A percentile compares a stretch with the other conserved stretches of the same genome.
These are phyloP conservation scores for Lepeophtheirus salmonis DNA, from an alignment of 1,140 invertebrate species.

Conservation along the genomic window DNA sequence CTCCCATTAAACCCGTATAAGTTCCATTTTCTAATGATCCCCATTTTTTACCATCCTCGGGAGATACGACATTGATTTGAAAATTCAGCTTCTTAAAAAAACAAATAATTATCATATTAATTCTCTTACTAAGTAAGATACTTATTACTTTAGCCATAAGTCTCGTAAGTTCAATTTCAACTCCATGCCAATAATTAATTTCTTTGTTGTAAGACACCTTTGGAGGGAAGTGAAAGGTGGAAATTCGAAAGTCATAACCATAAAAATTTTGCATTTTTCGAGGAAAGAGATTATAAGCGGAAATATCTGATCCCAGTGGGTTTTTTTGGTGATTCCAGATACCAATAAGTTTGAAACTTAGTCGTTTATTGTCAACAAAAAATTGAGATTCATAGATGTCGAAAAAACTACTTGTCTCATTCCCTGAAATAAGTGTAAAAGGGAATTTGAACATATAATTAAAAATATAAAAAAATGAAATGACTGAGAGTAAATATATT, in stretches of 20 bases:
- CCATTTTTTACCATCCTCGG: slow-evolving; percentile 22
- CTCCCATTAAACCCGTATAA: slow-evolving; percentile 25
- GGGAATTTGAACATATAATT: background rate
- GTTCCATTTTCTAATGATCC: slow-evolving; percentile 22
- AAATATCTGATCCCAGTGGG: background rate
- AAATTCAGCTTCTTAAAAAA: slow-evolving; percentile 21
- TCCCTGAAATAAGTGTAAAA: background rate
- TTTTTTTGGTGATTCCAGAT: background rate
- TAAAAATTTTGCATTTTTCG: slow-evolving; percentile 20
- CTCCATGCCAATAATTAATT: background rate
- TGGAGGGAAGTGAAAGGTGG: slow-evolving; percentile 25
- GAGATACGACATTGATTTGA: slow-evolving; percentile 21
- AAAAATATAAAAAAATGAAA: background rate
- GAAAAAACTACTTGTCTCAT: background rate
- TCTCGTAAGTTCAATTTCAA: slow-evolving; percentile 21
- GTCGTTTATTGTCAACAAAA: background rate
- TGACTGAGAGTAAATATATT: background rate
- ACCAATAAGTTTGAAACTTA: background rate
- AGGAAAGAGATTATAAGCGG: slow-evolving; percentile 15
- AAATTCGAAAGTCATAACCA: slow-evolving; percentile 20
- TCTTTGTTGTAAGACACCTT: slow-evolving; percentile 22
- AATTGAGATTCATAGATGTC: background rate
- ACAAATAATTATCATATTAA: background rate
- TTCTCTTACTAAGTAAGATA: too few species aligned
- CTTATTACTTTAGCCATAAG: slow-evolving; percentile 10